Evolutionary conservation across 2,888 invertebrate genomes (phyloP).

Genomic region (Parelbella ahira): DNA sequence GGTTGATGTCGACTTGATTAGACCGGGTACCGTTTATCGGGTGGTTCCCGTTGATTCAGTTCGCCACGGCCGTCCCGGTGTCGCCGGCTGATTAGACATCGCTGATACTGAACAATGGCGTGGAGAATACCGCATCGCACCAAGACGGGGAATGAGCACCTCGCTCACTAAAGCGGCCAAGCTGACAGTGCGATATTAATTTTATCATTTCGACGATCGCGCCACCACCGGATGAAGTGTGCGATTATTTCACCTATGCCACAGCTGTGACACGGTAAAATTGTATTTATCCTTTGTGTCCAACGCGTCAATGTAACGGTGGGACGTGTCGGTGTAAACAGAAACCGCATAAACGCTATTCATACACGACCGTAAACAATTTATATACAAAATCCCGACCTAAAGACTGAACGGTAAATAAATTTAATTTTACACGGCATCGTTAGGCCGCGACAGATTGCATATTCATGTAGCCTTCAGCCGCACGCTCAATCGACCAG

Average conservation of each 20-base stretch:
- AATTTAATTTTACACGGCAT: constrained; percentile 17
- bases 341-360: constrained; percentile 4
- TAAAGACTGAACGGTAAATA: constrained; percentile 9
- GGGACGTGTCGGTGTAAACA: constrained; percentile 9
- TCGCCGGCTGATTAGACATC: constrained; percentile 14
- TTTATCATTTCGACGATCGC: neutral
- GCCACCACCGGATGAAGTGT: neutral
- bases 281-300: neutral
- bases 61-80: constrained; percentile 12
- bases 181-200: neutral
- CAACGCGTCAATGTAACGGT: constrained; percentile 8
- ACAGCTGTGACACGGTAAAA: constrained; percentile 4
- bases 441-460: constrained; percentile 7
- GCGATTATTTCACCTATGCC: neutral
- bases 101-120: constrained; percentile 19
- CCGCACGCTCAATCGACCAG: no score
- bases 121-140: constrained; percentile 2
- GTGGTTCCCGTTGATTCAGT: constrained; percentile 11
- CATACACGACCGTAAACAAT: constrained; percentile 2
- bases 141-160: no score
- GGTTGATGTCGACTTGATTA: constrained; percentile 15
- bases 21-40: constrained; percentile 1
- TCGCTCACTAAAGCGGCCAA: no score
- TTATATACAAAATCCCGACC: constrained; percentile 11
- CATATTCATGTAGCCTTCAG: constrained; percentile 27